Evolutionary conservation across 2,797 vertebrate species (phyloP).

Genomic region (Remorina albescens): DNA sequence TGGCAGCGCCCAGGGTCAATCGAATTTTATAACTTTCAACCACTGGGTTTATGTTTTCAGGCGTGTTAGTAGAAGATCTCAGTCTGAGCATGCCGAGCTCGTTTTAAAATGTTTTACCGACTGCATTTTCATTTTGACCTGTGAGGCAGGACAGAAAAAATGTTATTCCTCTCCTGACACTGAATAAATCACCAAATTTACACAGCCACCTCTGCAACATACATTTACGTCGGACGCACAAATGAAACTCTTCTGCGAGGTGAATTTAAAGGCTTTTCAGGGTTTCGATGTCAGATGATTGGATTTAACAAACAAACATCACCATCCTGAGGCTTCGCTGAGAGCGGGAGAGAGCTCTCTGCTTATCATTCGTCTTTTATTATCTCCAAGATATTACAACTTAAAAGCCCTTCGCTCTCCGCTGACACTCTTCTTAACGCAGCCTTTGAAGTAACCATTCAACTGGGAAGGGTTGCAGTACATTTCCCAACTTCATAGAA

Average conservation of each 20-base stretch:
- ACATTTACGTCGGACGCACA: neutral
- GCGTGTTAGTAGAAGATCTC: too few species aligned
- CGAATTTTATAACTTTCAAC: too few species aligned
- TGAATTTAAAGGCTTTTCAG: slow-evolving; percentile 10
- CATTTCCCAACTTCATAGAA: slow-evolving; percentile 23
- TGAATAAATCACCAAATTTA: neutral
- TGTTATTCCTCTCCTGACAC: neutral
- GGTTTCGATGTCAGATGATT: neutral
- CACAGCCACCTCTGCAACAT: neutral
- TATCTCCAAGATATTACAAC: neutral
- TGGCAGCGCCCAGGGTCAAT: too few species aligned
- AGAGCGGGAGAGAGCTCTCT: neutral
- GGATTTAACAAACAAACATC: neutral
- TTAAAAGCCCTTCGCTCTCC: neutral
- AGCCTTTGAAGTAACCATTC: slow-evolving; percentile 26
- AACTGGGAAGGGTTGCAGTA: slow-evolving; percentile 15
- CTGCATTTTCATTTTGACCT: neutral
- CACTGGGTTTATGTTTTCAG: too few species aligned
- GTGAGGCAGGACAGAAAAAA: neutral
- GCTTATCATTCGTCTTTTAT: neutral
- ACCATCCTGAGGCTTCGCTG: neutral
- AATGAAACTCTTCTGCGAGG: neutral
- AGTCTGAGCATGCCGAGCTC: too few species aligned
- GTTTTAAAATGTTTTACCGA: too few species aligned
- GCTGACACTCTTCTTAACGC: slow-evolving; percentile 7